Percentiles rank a stretch among this genome's conserved stretches.
These are phyloP conservation scores for Colinus virginianus DNA, from an alignment of 2,113 vertebrate genomes.

Conservation along the genomic window DNA sequence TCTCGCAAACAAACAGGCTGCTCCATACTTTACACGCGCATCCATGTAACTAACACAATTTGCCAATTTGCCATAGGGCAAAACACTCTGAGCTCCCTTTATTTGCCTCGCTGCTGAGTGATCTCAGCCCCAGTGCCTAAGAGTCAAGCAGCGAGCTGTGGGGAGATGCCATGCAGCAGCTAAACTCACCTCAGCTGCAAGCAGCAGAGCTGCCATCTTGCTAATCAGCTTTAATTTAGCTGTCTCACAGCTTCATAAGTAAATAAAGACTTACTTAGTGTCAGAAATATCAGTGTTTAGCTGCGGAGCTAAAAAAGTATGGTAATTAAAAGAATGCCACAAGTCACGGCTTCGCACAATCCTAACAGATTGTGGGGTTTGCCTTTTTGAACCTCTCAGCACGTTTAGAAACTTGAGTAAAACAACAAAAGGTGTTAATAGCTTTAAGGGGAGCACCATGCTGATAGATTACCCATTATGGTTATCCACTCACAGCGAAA, in stretches of 20 bases:
- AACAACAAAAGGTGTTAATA: conserved; percentile 98
- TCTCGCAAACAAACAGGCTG: conserved; percentile 86
- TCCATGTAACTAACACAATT: conserved; percentile 86
- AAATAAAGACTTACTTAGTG: conserved; percentile 79
- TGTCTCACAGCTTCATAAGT: conserved; percentile 76
- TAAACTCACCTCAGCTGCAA: conserved; percentile 68
- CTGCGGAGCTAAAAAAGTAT: conserved; percentile 58
- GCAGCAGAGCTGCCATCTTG: conserved; percentile 64
- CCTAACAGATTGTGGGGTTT: conserved; percentile 86
- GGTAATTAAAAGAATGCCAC: conserved; percentile 74
- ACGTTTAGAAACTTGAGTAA: conserved; percentile 84
- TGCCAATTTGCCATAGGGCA: conserved; percentile 91
- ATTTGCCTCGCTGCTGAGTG: conserved; percentile 66
- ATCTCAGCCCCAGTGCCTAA: conserved; percentile 47
- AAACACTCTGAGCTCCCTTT: conserved; percentile 77
- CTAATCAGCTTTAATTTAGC: conserved; percentile 82
- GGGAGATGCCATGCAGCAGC: conserved; percentile 40
- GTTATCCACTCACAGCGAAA: conserved; percentile 87
- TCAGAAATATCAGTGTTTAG: conserved; percentile 61
- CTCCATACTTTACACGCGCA: conserved; percentile 85
- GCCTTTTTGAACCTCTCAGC: conserved; percentile 89
- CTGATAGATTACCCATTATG: conserved; percentile 95
- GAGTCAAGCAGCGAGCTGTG: conserved; percentile 36
- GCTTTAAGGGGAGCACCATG: conserved; percentile 91
- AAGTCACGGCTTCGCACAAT: conserved; percentile 76